Conservation (phyloP, 1,140 invertebrate species). For the Macrostomum lignano region DNA sequence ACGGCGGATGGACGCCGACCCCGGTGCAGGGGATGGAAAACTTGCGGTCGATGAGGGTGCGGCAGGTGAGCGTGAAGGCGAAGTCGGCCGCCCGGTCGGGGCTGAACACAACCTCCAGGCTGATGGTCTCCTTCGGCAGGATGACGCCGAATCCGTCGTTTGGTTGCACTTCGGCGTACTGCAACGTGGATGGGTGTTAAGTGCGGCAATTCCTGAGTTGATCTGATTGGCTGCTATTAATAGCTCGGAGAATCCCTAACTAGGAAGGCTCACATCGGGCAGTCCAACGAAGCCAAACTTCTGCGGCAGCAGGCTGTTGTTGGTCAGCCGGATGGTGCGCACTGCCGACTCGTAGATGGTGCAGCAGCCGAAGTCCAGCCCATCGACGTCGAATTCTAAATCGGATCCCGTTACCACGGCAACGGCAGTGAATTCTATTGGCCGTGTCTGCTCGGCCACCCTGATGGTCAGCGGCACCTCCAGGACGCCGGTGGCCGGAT, state of each 20-base stretch:
- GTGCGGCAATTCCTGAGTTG: too few relatives aligned
- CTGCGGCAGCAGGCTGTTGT: constrained; percentile 25
- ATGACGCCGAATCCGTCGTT: constrained; percentile 28
- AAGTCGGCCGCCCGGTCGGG: constrained; percentile 21
- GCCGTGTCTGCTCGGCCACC: constrained; percentile 21
- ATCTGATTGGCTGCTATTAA: too few relatives aligned
- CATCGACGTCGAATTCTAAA: constrained; percentile 16
- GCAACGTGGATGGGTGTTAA: too few relatives aligned
- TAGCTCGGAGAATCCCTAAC: constrained; percentile 6
- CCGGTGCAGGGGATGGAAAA: constrained; percentile 23
- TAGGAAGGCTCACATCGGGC: constrained; percentile 16
- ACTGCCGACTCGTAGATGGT: constrained; percentile 22
- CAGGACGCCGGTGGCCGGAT: constrained; percentile 21
- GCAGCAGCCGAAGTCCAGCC: constrained; percentile 24
- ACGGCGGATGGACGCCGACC: constrained; percentile 22
- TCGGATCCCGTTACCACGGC: constrained; percentile 26
- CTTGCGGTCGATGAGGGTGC: constrained; percentile 24
- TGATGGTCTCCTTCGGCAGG: constrained; percentile 21
- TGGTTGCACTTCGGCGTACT: constrained; percentile 26
- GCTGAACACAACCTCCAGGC: constrained; percentile 24
- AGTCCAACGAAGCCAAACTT: constrained; percentile 24
- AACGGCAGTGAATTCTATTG: constrained; percentile 18
- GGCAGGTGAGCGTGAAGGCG: constrained; percentile 21
- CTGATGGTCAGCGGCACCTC: constrained; percentile 22
- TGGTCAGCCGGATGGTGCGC: constrained; percentile 16